Evolutionary conservation across 2,888 invertebrate genomes (phyloP).

Genomic region (Phragmatobia fuliginosa): DNA sequence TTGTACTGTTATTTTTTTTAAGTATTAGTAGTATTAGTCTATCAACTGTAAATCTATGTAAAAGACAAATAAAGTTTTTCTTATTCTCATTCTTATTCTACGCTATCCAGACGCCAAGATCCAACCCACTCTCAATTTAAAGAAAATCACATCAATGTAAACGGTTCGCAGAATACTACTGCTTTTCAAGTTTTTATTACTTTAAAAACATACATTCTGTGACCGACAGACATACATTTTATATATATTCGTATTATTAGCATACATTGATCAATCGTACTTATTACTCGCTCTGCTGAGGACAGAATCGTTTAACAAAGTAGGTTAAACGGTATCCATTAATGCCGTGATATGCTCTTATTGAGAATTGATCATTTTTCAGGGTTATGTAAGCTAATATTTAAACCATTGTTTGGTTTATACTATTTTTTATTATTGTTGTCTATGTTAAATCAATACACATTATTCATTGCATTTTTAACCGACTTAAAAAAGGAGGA

Average conservation of each 20-base stretch:
- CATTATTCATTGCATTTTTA: no score
- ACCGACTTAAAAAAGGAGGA: no score
- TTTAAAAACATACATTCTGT: conserved; percentile 12
- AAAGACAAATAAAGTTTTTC: no score
- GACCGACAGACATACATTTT: neutral
- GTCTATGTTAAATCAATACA: no score
- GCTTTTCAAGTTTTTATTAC: neutral
- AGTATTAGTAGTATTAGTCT: no score
- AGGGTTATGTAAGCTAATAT: conserved; percentile 1
- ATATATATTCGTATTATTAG: neutral
- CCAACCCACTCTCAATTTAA: neutral
- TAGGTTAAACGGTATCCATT: conserved; percentile 31
- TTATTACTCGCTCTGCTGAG: conserved; percentile 2
- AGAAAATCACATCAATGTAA: neutral
- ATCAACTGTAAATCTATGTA: no score
- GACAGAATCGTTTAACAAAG: conserved; percentile 1
- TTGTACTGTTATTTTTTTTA: no score
- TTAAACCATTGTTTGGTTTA: neutral
- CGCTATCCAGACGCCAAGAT: no score
- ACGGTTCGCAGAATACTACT: neutral
- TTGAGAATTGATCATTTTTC: conserved; percentile 15
- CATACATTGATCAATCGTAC: neutral
- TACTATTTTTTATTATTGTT: no score
- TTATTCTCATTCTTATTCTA: no score
- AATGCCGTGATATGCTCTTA: conserved; percentile 18